phyloP scores from a whole-genome alignment of 2,888 invertebrate species.

The Yponomeuta sedellus region DNA sequence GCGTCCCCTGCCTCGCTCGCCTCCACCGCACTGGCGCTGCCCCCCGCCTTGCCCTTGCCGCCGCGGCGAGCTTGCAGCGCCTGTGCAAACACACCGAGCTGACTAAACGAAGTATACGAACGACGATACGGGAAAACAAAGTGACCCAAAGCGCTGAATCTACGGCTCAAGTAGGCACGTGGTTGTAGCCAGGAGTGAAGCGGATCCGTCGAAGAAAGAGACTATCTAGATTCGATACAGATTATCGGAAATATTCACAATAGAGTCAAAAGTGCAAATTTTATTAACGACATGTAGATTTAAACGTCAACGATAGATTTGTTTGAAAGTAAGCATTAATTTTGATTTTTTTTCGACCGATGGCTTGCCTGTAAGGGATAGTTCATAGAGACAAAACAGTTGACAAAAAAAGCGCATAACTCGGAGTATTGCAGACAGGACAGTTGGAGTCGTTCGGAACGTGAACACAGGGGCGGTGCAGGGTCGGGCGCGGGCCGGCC shows the following conservation, averaged over 20 bases:
- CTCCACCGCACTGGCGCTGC: constrained; percentile 75
- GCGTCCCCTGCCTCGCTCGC: constrained; percentile 84
- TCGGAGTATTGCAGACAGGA: constrained; percentile 31
- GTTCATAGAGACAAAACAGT: constrained; percentile 9
- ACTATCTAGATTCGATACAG: no score
- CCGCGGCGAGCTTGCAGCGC: constrained; percentile 85
- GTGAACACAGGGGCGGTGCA: constrained; percentile 31
- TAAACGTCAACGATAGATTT: no score
- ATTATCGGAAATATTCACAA: no score
- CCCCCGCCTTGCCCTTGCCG: constrained; percentile 69
- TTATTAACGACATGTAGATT: no score
- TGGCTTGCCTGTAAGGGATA: no score
- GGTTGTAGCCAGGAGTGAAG: constrained; percentile 21
- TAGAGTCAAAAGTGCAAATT: no score
- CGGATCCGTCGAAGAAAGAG: constrained; percentile 8
- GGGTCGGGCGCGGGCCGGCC: constrained; percentile 26
- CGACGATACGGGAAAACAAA: constrained; percentile 5
- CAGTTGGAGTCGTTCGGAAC: constrained; percentile 28
- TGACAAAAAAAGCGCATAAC: constrained; percentile 51
- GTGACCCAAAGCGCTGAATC: constrained; percentile 6
- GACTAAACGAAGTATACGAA: background rate
- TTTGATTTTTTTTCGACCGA: no score
- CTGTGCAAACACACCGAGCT: constrained; percentile 50
- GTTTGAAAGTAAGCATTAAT: no score
- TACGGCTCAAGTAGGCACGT: background rate